Evolutionary conservation across 2,113 vertebrate species (phyloP).

Genomic region (Aepyceros melampus): DNA sequence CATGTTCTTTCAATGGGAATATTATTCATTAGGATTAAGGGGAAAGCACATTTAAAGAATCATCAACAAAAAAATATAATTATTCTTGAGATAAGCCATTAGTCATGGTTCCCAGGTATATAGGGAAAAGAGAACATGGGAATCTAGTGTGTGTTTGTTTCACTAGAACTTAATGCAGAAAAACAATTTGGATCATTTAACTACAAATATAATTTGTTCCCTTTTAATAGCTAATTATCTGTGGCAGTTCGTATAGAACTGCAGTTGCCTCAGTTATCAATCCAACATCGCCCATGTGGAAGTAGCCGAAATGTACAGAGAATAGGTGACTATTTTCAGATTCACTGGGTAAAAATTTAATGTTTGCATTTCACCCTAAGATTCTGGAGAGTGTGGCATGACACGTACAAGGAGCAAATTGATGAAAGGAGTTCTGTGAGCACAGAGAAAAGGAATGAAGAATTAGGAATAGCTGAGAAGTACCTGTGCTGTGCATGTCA

Average conservation of each 20-base stretch:
- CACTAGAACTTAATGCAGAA: neutral
- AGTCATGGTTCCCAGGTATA: neutral
- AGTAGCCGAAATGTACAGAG: neutral
- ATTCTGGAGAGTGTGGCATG: neutral
- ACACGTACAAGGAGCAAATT: neutral
- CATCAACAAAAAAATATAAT: neutral
- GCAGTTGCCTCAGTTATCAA: neutral
- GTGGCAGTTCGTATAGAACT: neutral
- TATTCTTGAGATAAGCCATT: neutral
- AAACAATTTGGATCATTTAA: neutral
- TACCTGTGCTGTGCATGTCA: too few species aligned
- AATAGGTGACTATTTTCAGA: neutral
- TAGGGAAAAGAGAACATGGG: neutral
- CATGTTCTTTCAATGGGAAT: neutral
- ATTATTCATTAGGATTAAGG: neutral
- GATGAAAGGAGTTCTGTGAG: neutral
- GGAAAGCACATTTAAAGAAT: neutral
- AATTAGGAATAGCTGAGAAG: neutral
- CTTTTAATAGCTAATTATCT: neutral
- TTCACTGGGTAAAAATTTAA: neutral
- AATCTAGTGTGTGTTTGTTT: neutral
- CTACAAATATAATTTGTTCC: neutral
- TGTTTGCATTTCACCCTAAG: neutral
- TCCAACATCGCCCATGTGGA: neutral
- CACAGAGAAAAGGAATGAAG: neutral